Conservation (phyloP, 2,888 invertebrate genomes). For the Spodoptera picta region DNA sequence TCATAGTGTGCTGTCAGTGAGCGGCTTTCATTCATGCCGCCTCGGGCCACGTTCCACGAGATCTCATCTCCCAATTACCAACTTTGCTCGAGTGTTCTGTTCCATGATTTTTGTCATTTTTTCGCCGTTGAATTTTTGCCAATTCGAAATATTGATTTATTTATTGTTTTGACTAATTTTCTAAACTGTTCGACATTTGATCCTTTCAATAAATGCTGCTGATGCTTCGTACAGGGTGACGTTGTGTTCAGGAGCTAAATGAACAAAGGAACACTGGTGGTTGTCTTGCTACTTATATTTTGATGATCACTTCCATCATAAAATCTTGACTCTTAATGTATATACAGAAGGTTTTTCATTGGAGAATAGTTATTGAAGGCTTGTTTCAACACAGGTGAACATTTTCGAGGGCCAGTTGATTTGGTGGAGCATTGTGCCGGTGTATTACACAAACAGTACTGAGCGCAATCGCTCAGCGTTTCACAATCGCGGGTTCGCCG, state of each 20-base stretch:
- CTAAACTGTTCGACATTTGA: too few relatives aligned
- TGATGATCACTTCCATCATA: neutral
- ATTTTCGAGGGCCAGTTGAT: conserved; percentile 81
- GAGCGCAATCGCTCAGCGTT: conserved; percentile 85
- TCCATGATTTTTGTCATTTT: conserved; percentile 83
- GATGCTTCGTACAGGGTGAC: too few relatives aligned
- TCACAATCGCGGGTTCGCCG: conserved; percentile 86
- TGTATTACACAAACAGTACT: conserved; percentile 85
- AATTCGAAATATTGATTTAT: conserved; percentile 8
- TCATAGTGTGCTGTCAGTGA: conserved; percentile 80
- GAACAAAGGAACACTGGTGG: neutral
- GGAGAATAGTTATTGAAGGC: conserved; percentile 58
- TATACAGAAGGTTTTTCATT: conserved; percentile 54
- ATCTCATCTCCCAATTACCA: conserved; percentile 88
- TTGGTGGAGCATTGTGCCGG: conserved; percentile 82
- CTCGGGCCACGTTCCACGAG: conserved; percentile 85
- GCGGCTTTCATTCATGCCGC: conserved; percentile 88
- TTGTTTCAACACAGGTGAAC: conserved; percentile 80
- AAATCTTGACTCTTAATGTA: conserved; percentile 1
- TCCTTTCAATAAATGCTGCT: neutral
- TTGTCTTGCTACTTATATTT: neutral
- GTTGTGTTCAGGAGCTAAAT: too few relatives aligned
- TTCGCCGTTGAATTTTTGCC: conserved; percentile 62
- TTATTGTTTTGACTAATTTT: neutral
- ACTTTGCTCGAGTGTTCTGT: conserved; percentile 76